Evolutionary conservation across 2,888 invertebrate species (phyloP), one percentile per base, ranked within the genome.

Genomic region (Chalcis sispes): DNA sequence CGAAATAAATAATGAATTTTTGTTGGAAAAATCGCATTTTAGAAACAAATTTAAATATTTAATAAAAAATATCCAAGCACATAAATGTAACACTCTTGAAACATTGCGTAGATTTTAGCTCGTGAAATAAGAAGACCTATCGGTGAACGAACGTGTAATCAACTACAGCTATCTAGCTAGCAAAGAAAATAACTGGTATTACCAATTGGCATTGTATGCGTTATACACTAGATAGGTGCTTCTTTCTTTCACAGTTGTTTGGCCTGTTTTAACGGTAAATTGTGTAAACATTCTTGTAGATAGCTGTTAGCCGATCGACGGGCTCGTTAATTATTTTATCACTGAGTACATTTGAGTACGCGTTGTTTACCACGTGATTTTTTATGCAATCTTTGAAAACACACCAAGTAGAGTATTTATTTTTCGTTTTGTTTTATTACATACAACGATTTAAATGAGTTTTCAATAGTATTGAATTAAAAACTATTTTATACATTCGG

Each of bases 121-220:
- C 2, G 29, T n/a, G 1, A 56, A 27, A 56, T 13, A n/a, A n/a
- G 56, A 15, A 29, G 29, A 29, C 10, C 10, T n/a, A 29, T n/a
- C 25, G 61, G 61, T 61, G 61, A 61, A 61, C 42, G 61, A 40
- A 61, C 61, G 40, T n/a, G 58, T 18, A 8, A 8, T 7, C 15
- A 18, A n/a, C 48, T 13, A 32, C 4, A 3, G n/a, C 32, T 42
- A 15, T 42, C 7, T 36, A 4, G n/a, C n/a, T 25, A 46, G 32
- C 40, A 25, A 61, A 61, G 61, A 42, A 61, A 61, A 46, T 61
- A 42, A 61, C 42, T 61, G 42, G 42, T 42, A 42, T 61, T 61
- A 27, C 25, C 23, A 46, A 25, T 25, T n/a, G 23, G 42, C 61
- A 61, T 61, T 61, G 59, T 42, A n/a, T 42, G 15, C 23, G 15